Evolutionary conservation across 2,797 vertebrate species (phyloP).

Genomic region (Echeneis naucrates): DNA sequence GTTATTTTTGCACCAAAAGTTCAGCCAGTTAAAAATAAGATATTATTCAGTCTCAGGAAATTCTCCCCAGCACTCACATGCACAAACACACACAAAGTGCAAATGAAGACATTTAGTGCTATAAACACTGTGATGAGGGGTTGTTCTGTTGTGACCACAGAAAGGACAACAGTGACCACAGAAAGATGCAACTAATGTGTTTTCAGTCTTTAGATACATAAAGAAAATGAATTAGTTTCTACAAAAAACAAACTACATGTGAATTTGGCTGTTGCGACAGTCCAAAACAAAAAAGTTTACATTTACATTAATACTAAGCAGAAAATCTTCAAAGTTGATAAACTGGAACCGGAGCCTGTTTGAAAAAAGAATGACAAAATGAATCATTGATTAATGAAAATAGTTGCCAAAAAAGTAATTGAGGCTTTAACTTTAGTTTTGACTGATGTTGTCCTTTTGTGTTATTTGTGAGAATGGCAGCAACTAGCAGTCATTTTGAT

Average conservation of each 20-base stretch:
- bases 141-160: not conserved
- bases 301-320: not conserved
- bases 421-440: not conserved
- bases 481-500: not conserved
- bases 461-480: not conserved
- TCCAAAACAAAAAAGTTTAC: not conserved
- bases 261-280: not conserved
- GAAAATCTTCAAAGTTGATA: not conserved
- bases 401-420: not conserved
- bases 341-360: not conserved
- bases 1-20: conserved; percentile 13
- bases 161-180: not conserved
- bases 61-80: not conserved
- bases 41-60: conserved; percentile 8
- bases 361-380: too few species aligned
- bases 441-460: not conserved
- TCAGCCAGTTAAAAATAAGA: conserved; percentile 12
- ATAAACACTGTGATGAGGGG: not conserved
- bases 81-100: not conserved
- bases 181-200: not conserved
- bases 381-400: not conserved
- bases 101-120: not conserved
- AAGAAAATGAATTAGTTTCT: not conserved
- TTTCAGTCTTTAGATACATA: not conserved
- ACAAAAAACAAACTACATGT: not conserved